Base-by-base conservation (phyloP, 1,140 invertebrate genomes). In the Lucilia cuprina region DNA sequence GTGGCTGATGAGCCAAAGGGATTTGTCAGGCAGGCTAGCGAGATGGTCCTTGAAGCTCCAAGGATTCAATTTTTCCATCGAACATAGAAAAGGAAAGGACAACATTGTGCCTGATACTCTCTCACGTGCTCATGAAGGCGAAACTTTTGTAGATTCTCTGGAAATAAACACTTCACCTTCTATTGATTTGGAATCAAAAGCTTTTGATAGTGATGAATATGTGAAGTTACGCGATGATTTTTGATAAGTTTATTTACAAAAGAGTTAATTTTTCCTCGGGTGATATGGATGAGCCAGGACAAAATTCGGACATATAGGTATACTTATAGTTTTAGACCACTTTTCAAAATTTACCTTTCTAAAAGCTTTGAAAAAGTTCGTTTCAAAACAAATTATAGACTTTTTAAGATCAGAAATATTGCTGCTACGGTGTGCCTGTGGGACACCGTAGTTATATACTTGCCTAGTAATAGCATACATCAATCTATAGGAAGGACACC, bases 321-420 rank as follows among this genome's bases (percentile, higher is more conserved):
- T n/a, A n/a, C n/a, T n/a, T n/a, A n/a, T n/a, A n/a, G n/a, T n/a
- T n/a, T n/a, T n/a, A n/a, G n/a, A n/a, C n/a, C n/a, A n/a, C n/a
- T n/a, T n/a, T n/a, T n/a, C n/a, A n/a, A n/a, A n/a, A n/a, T n/a
- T n/a, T n/a, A n/a, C n/a, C n/a, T n/a, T n/a, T n/a, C 13, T n/a
- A 83, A 83, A 47, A 83, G 70, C 0, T 4, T 83, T 5, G 60
- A 83, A 41, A 70, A 17, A 74, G 49, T 74, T 19, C 3, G 82
- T 74, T 83, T 49, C 78, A 19, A 41, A 2, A 25, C 17, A 2
- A 21, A 47, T 74, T 21, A 82, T 49, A 49, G 13, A 21, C 7
- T 49, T 21, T 49, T 74, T 74, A 19, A 17, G 65, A 8, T 19
- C 35, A 5, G 35, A 74, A 19, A 35, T 83, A 47, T 83, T 19